phyloP scores from a whole-genome alignment of 92 coral and sea anemone species.

The Chrysogorgia sp. region DNA sequence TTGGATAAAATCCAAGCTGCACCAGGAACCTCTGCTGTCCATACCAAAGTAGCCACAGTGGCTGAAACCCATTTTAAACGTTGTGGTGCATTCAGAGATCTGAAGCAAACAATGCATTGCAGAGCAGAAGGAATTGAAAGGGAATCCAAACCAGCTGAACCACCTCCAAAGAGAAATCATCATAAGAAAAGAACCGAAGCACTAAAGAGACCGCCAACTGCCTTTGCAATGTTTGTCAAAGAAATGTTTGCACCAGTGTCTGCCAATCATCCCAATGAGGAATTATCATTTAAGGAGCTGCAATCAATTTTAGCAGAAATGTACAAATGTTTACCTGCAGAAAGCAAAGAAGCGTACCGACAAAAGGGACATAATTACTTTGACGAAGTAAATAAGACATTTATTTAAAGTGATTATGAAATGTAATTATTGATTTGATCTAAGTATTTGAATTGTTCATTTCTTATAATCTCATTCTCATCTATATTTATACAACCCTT shows the following conservation, averaged over 20 bases:
- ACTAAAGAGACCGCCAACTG: constrained; percentile 17
- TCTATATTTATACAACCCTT: no score
- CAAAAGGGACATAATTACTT: background rate
- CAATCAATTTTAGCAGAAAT: background rate
- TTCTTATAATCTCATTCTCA: no score
- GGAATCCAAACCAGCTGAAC: background rate
- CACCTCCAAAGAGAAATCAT: background rate
- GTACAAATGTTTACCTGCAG: background rate
- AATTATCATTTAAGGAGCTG: background rate
- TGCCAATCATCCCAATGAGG: background rate
- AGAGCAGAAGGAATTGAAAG: constrained; percentile 13
- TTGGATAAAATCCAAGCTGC: constrained; percentile 3
- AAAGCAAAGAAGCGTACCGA: background rate
- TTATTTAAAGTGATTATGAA: no score
- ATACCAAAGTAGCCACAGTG: background rate
- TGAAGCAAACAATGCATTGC: constrained; percentile 18
- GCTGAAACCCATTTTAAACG: constrained; percentile 24
- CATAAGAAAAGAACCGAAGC: constrained; percentile 18
- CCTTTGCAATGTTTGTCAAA: no score
- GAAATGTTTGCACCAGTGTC: constrained; percentile 10
- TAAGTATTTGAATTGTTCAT: no score
- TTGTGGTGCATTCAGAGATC: constrained; percentile 25
- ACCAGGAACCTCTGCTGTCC: constrained; percentile 19
- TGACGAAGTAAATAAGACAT: background rate
- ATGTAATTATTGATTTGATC: no score